phyloP scores from a whole-genome alignment of 2,797 vertebrate species.

The Microctenopoma lineatum region DNA sequence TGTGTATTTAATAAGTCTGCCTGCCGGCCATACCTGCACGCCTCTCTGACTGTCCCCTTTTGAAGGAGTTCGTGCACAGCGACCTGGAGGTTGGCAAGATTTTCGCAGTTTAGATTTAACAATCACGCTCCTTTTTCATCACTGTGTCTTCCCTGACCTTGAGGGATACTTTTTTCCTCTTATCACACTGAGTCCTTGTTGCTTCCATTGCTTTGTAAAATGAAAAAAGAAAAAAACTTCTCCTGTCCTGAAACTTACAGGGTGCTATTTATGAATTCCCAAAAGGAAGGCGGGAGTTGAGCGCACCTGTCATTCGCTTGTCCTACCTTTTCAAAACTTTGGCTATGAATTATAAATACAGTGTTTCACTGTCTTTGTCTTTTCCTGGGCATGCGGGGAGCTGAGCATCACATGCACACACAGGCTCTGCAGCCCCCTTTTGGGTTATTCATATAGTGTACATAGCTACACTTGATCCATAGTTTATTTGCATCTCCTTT shows the following conservation, averaged over 20 bases:
- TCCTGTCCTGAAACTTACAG: constrained; percentile 30
- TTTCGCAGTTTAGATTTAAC: constrained; percentile 63
- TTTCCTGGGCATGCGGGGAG: constrained; percentile 30
- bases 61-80: constrained; percentile 39
- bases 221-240: constrained; percentile 49
- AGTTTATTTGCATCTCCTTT: constrained; percentile 77
- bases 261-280: constrained; percentile 48
- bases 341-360: constrained; percentile 72
- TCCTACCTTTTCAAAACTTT: constrained; percentile 67
- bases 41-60: constrained; percentile 44
- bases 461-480: constrained; percentile 64
- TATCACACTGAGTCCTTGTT: constrained; percentile 8
- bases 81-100: constrained; percentile 23
- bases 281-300: constrained; percentile 45
- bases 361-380: constrained; percentile 56
- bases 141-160: constrained; percentile 57
- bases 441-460: constrained; percentile 78
- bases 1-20: constrained; percentile 68
- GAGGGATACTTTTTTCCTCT: constrained; percentile 22
- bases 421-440: constrained; percentile 50
- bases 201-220: constrained; percentile 41
- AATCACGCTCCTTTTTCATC: constrained; percentile 40
- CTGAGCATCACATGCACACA: constrained; percentile 14
- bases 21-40: constrained; percentile 57
- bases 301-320: constrained; percentile 66